These are phyloP conservation scores for Bovichtus variegatus DNA, from an alignment of 2,797 vertebrate genomes.

Conservation along the genomic window DNA sequence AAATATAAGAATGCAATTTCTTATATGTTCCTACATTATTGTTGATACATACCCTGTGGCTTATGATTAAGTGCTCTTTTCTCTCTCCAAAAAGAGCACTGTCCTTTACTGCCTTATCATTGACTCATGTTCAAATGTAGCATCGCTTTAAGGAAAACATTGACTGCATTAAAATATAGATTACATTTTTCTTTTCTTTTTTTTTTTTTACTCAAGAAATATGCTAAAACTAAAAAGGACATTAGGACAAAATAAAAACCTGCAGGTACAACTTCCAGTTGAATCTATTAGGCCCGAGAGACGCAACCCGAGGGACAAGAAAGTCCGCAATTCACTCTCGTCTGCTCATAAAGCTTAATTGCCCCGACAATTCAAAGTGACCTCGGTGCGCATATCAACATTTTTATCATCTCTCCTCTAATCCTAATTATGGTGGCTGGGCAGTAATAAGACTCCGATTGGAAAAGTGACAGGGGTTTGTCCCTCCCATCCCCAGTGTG, in stretches of 20 bases:
- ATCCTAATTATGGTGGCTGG: not conserved
- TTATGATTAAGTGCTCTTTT: not conserved
- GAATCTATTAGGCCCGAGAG: constrained; percentile 12
- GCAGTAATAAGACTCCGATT: not conserved
- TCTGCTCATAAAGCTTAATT: constrained; percentile 36
- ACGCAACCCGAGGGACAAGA: constrained; percentile 11
- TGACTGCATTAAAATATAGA: not conserved
- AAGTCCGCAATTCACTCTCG: constrained; percentile 24
- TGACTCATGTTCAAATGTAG: not conserved
- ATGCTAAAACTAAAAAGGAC: not conserved
- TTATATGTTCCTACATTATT: not conserved
- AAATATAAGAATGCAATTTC: not conserved
- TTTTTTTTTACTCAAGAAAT: too few relatives aligned
- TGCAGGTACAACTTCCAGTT: not conserved
- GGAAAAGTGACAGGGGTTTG: not conserved
- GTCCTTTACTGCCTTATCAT: not conserved
- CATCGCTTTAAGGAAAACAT: not conserved
- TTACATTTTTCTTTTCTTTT: not conserved
- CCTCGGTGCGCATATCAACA: constrained; percentile 29
- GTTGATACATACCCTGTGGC: not conserved
- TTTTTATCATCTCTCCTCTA: constrained; percentile 14
- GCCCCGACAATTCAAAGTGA: constrained; percentile 28
- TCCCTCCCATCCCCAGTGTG: not conserved
- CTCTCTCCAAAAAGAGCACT: not conserved
- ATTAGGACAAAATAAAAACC: too few relatives aligned